Evolutionary conservation across 2,888 invertebrate species (phyloP).

Genomic region (Scotopteryx bipunctaria): DNA sequence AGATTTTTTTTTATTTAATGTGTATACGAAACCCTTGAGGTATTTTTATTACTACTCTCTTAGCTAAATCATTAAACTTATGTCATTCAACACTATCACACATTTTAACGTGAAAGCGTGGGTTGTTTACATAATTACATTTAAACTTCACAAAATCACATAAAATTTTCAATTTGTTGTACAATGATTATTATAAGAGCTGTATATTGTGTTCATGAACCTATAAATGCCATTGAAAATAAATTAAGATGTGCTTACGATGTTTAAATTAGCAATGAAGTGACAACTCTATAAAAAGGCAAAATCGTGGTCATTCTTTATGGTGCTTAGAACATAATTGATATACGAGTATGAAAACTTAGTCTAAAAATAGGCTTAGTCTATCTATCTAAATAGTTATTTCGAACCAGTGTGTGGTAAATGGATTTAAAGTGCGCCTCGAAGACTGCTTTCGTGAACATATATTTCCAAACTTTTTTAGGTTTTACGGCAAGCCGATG

Average conservation of each 20-base stretch:
- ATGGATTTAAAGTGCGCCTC: too few species aligned
- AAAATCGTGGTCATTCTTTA: constrained; percentile 2
- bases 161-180: background rate
- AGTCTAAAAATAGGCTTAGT: too few species aligned
- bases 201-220: constrained; percentile 13
- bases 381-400: too few species aligned
- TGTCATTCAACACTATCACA: background rate
- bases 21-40: background rate
- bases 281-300: constrained; percentile 3
- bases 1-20: too few species aligned
- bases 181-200: constrained; percentile 8
- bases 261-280: constrained; percentile 18
- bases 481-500: too few species aligned
- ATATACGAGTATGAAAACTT: too few species aligned
- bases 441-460: too few species aligned
- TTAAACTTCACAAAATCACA: background rate
- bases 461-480: too few species aligned
- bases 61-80: too few species aligned
- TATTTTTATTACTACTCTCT: too few species aligned
- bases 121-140: background rate
- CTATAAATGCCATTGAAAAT: constrained; percentile 38
- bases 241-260: constrained; percentile 12
- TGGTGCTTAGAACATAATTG: too few species aligned
- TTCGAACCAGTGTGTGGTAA: too few species aligned
- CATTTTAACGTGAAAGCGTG: background rate